Evolutionary conservation across 92 coral and sea anemone species (phyloP).

Genomic region (Virgularia gustaviana): DNA sequence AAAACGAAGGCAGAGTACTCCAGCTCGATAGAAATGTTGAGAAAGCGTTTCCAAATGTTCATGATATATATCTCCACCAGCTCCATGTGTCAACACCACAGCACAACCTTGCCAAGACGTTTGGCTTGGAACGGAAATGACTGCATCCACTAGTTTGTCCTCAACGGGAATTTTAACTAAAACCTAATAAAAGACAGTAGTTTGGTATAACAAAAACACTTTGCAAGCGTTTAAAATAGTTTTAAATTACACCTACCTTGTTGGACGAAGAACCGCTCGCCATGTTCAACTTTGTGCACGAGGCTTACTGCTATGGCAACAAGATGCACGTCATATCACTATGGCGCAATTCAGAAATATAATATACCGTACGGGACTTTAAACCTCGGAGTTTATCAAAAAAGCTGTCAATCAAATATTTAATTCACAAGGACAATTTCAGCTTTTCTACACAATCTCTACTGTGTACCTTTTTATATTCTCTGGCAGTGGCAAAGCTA

Average conservation of each 20-base stretch:
- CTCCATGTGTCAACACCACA: conserved; percentile 88
- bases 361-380: too few relatives aligned
- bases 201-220: conserved; percentile 6
- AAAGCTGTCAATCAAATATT: too few relatives aligned
- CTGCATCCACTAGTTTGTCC: conserved; percentile 76
- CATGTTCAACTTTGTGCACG: neutral
- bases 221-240: neutral
- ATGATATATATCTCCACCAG: conserved; percentile 78
- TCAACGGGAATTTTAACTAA: conserved; percentile 75
- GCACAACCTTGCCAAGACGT: conserved; percentile 90
- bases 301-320: too few relatives aligned
- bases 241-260: neutral
- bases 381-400: too few relatives aligned
- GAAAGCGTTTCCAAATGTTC: conserved; percentile 78
- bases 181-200: conserved; percentile 47
- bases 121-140: conserved; percentile 64
- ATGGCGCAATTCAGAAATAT: too few relatives aligned
- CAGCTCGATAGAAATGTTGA: conserved; percentile 68
- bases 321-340: too few relatives aligned
- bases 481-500: too few relatives aligned
- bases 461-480: too few relatives aligned
- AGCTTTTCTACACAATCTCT: too few relatives aligned
- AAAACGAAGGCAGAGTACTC: conserved; percentile 87
- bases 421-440: too few relatives aligned
- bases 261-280: neutral